Conservation (phyloP, 2,797 vertebrate species). For the Ciconia nigra region DNA sequence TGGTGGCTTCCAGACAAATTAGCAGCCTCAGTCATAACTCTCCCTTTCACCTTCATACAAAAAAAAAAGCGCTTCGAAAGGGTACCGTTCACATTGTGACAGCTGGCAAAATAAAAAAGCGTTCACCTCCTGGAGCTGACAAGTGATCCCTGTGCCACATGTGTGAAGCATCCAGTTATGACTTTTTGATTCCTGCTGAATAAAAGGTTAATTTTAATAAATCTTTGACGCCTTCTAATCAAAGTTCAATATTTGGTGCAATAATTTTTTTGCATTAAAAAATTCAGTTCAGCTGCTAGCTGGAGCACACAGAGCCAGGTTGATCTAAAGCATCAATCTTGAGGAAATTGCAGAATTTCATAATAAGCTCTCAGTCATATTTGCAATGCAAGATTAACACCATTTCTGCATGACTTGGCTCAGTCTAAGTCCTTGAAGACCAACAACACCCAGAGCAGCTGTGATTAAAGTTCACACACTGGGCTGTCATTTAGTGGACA, state of each 20-base stretch:
- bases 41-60: neutral
- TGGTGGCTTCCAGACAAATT: neutral
- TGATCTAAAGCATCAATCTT: neutral
- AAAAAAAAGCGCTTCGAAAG: neutral
- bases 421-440: neutral
- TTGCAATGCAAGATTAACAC: constrained; percentile 13
- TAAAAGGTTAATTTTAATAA: neutral
- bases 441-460: neutral
- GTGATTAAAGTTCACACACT: neutral
- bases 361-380: neutral
- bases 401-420: neutral
- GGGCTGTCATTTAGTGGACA: neutral
- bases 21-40: neutral
- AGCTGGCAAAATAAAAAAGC: neutral
- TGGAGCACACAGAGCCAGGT: neutral
- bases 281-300: neutral
- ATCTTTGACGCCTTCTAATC: neutral
- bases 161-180: neutral
- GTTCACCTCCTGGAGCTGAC: neutral
- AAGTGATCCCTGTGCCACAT: neutral
- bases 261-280: neutral
- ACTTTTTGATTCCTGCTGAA: neutral
- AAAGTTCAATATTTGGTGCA: neutral
- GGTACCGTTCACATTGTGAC: neutral
- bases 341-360: neutral